Conservation (phyloP, 2,888 invertebrate species). For the Alviniconcha strummeri region DNA sequence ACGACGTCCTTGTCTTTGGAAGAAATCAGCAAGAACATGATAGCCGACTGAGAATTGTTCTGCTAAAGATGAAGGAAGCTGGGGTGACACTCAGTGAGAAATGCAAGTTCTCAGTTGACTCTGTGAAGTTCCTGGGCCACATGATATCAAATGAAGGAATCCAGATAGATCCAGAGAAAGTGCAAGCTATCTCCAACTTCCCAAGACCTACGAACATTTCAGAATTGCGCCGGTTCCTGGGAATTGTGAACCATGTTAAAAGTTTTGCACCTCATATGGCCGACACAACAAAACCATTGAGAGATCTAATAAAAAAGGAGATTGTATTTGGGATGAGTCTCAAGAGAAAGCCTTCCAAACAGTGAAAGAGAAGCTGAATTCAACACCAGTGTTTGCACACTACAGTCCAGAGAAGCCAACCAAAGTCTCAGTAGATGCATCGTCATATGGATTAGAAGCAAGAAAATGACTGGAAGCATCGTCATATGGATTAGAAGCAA, state of each 20-base stretch:
- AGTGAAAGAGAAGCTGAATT: background rate
- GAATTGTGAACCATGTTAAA: background rate
- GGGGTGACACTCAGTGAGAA: background rate
- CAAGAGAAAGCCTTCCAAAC: background rate
- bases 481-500: background rate
- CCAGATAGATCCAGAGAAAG: background rate
- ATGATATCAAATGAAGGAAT: conserved; percentile 11
- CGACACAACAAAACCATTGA: background rate
- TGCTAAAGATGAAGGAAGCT: background rate
- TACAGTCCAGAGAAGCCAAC: background rate
- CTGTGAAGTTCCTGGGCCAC: background rate
- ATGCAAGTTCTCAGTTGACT: background rate
- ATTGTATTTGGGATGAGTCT: background rate
- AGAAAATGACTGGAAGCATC: conserved; percentile 1
- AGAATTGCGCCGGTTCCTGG: background rate
- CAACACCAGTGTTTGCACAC: background rate
- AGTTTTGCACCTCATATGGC: background rate
- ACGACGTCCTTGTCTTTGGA: conserved; percentile 10
- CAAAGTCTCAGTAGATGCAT: background rate
- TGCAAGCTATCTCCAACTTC: background rate
- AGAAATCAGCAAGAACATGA: background rate
- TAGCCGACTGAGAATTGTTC: background rate
- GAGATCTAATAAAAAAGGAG: background rate
- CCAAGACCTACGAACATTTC: background rate
- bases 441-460: background rate